Base-by-base conservation (phyloP, 2,113 vertebrate genomes). In the Tylochromis polylepis region DNA sequence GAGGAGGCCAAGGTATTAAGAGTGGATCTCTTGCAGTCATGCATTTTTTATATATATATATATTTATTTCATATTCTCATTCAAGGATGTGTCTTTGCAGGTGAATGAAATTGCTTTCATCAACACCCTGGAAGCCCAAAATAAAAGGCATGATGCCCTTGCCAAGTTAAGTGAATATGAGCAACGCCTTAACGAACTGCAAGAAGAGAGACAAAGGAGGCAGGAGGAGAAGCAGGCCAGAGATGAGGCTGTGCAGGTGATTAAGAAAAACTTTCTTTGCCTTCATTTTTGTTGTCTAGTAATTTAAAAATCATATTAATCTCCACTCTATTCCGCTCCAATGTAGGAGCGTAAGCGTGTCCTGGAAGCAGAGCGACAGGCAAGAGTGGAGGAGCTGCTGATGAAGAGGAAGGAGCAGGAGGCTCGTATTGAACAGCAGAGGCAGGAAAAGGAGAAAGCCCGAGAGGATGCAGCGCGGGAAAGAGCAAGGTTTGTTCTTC, bases 101-200 rank as follows among this genome's bases (percentile, higher is more conserved):
- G 99, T 99, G 22, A 99, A 99, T 88, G 99, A 99, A 95, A 99
- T 99, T 18, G 99, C 99, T 1, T 99, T 99, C 89, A 99, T 99
- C 90, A 99, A 99, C 95, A 99, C 99, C 2, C 93, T 99, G n/a
- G 99, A 99, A 95, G 99, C 99, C 38, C 99, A 99, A 94, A 99
- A 99, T 95, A 99, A 99, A 79, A 97, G 99, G 1, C 99, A 99
- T 1, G 99, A 99, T 18, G 98, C 98, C 31, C 75, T 99, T 91
- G 98, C 98, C 36, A 99, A 99, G 81, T 94, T 99, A 6, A 99
- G 98, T 83, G 99, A 99, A 18, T 99, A 99, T 4, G 98, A 99
- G 3, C 98, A 99, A 65, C 97, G 98, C 10, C 96, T 99, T 5
- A 99, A 97, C n/a, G 99, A 99, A 81, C 94, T 99, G 22, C 98